Evolutionary conservation across 2,888 invertebrate species (phyloP).

Genomic region (Pandemis cinnamomeana): DNA sequence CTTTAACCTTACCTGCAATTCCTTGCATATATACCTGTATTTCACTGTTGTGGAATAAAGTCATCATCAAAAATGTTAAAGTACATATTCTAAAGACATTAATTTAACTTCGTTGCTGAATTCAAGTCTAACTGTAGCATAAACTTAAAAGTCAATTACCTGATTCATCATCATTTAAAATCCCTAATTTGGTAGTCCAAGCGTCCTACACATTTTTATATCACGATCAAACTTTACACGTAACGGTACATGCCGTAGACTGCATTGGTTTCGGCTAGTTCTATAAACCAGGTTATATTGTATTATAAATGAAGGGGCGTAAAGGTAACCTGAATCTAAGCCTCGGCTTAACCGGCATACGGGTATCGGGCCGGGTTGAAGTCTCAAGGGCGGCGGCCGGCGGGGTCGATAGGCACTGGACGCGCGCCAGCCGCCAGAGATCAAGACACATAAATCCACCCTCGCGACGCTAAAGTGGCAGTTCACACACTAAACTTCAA

Average conservation of each 20-base stretch:
- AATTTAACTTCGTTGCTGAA: conserved; percentile 20
- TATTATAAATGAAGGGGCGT: conserved; percentile 4
- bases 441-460: conserved; percentile 75
- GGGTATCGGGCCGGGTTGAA: conserved; percentile 16
- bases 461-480: conserved; percentile 64
- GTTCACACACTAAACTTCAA: conserved; percentile 48
- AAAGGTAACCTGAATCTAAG: conserved; percentile 30
- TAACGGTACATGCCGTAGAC: conserved; percentile 6
- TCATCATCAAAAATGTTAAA: neutral
- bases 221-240: conserved; percentile 5
- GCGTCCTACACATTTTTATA: conserved; percentile 24
- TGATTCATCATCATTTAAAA: conserved; percentile 32
- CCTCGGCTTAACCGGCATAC: conserved; percentile 13
- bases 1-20: conserved; percentile 6
- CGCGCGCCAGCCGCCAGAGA: conserved; percentile 76
- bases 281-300: neutral
- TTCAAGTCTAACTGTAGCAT: conserved; percentile 13
- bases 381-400: conserved; percentile 54
- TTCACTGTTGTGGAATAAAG: neutral
- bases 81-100: conserved; percentile 4
- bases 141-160: conserved; percentile 9
- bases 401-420: conserved; percentile 81
- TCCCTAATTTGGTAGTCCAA: conserved; percentile 22
- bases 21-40: neutral
- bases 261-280: neutral